A percentile compares a stretch with the other conserved stretches of the same genome.
phyloP scores from a whole-genome alignment of 2,113 vertebrate genomes.

The Corapipo altera region DNA sequence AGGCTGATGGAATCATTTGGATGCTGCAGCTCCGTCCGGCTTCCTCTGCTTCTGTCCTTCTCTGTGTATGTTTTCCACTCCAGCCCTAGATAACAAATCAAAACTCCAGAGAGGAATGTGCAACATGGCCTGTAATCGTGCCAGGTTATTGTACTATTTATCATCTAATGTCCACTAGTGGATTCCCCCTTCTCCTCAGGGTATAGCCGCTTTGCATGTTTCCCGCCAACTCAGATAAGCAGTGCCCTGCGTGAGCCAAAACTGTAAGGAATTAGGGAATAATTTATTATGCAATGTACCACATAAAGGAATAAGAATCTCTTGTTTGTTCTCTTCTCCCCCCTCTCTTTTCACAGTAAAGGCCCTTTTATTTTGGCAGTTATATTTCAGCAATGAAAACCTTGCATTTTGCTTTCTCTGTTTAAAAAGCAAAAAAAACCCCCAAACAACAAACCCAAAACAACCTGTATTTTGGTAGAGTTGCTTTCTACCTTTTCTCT shows the following conservation, averaged over 20 bases:
- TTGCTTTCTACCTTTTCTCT: neutral
- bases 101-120: constrained; percentile 80
- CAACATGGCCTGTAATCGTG: constrained; percentile 73
- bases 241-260: constrained; percentile 32
- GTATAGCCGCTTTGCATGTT: constrained; percentile 60
- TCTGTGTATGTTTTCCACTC: constrained; percentile 85
- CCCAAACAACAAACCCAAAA: neutral
- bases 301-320: constrained; percentile 30
- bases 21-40: constrained; percentile 33
- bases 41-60: constrained; percentile 74
- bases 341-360: neutral
- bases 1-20: constrained; percentile 72
- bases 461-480: neutral
- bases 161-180: constrained; percentile 62
- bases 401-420: neutral
- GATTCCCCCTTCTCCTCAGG: constrained; percentile 68
- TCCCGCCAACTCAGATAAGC: constrained; percentile 75
- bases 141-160: constrained; percentile 87
- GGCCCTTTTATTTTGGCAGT: constrained; percentile 38
- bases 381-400: constrained; percentile 46
- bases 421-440: neutral
- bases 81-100: constrained; percentile 87
- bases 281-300: constrained; percentile 64
- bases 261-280: constrained; percentile 55
- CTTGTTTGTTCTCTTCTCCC: neutral